Evolutionary conservation across 2,797 vertebrate genomes (phyloP).

Genomic region (Siniperca undulata): DNA sequence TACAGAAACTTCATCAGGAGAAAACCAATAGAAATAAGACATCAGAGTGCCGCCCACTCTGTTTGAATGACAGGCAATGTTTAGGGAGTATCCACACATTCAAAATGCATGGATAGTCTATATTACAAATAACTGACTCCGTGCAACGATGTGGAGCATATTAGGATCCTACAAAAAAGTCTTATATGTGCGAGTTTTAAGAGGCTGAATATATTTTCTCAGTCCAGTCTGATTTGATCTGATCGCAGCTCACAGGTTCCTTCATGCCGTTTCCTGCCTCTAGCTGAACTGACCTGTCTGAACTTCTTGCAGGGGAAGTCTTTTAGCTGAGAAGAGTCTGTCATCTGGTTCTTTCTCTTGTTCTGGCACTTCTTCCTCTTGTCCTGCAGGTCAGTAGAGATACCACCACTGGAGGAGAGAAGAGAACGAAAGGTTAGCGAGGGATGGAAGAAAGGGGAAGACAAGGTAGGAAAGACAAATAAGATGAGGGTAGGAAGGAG

Average conservation of each 20-base stretch:
- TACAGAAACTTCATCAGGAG: neutral
- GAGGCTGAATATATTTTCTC: neutral
- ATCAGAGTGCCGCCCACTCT: no score
- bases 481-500: neutral
- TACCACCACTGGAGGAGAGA: constrained; percentile 74
- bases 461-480: neutral
- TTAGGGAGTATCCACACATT: neutral
- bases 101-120: neutral
- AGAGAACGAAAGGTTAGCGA: neutral
- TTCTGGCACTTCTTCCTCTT: constrained; percentile 88
- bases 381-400: constrained; percentile 80
- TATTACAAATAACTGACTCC: neutral
- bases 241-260: neutral
- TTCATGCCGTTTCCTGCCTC: neutral
- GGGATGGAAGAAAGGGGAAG: accelerated
- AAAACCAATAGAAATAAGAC: neutral
- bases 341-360: constrained; percentile 86
- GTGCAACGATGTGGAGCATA: no score
- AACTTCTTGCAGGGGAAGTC: constrained; percentile 90
- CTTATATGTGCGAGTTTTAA: neutral
- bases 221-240: neutral
- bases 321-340: constrained; percentile 82
- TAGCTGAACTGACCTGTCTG: constrained; percentile 82
- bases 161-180: neutral
- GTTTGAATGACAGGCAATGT: neutral